These are phyloP conservation scores for Champsocephalus esox DNA, from an alignment of 2,797 vertebrate genomes.

Conservation along the genomic window DNA sequence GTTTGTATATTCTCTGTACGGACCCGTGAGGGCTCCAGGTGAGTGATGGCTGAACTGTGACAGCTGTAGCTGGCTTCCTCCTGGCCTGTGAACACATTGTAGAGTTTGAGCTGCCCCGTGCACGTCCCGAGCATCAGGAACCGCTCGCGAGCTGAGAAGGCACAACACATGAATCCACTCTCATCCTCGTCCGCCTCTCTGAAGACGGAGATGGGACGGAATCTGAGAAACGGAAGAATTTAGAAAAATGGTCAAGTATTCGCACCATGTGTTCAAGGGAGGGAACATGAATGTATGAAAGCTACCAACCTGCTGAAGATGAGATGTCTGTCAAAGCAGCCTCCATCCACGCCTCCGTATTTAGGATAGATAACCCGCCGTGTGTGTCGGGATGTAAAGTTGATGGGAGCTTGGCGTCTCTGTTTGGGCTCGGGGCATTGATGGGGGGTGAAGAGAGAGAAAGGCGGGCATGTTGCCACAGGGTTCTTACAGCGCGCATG, in stretches of 20 bases:
- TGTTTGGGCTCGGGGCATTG: slow-evolving; percentile 99
- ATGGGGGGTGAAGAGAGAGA: slow-evolving; percentile 98
- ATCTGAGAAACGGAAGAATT: slow-evolving; percentile 79
- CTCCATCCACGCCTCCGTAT: slow-evolving; percentile 98
- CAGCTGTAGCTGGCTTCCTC: slow-evolving; percentile 99
- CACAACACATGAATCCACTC: slow-evolving; percentile 98
- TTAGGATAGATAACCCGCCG: slow-evolving; percentile 96
- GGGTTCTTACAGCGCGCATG: slow-evolving; percentile 99
- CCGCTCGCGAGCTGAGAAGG: slow-evolving; percentile 96
- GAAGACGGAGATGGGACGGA: slow-evolving; percentile 98
- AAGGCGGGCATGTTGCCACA: slow-evolving; percentile 97
- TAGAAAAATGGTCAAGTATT: background rate
- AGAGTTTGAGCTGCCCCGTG: slow-evolving; percentile 96
- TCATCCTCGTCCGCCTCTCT: slow-evolving; percentile 98
- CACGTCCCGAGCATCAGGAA: slow-evolving; percentile 99
- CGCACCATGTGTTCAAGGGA: background rate
- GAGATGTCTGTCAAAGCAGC: slow-evolving; percentile 98
- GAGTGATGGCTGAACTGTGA: slow-evolving; percentile 97
- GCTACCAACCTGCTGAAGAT: slow-evolving; percentile 95
- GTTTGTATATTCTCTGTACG: slow-evolving; percentile 45
- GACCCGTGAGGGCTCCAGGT: slow-evolving; percentile 98
- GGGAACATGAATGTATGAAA: slow-evolving; percentile 3
- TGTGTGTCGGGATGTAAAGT: slow-evolving; percentile 96
- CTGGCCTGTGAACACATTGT: slow-evolving; percentile 98
- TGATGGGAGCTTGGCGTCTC: slow-evolving; percentile 96